These are phyloP conservation scores for Tenebrio molitor DNA, from an alignment of 1,140 invertebrate genomes.

Conservation along the genomic window DNA sequence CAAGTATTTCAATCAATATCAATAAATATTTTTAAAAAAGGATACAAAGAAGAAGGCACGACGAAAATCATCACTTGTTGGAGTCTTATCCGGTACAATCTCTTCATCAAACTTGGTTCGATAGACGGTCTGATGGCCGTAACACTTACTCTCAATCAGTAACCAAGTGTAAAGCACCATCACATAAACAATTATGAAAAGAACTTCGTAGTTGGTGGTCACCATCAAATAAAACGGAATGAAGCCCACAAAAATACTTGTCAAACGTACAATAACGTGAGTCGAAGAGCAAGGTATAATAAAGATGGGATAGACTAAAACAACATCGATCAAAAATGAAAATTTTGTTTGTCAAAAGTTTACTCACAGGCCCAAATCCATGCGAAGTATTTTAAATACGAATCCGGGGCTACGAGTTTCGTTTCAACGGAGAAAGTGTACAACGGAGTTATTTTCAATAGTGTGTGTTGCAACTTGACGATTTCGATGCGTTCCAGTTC, in stretches of 20 bases:
- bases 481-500: too few relatives aligned
- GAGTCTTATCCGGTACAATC: not conserved
- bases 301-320: slow-evolving; percentile 50
- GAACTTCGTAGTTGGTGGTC: slow-evolving; percentile 56
- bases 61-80: slow-evolving; percentile 44
- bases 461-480: too few relatives aligned
- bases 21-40: too few relatives aligned
- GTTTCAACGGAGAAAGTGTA: slow-evolving; percentile 53
- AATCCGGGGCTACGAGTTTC: slow-evolving; percentile 46
- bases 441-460: slow-evolving; percentile 41
- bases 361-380: not conserved
- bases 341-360: not conserved
- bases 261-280: slow-evolving; percentile 49
- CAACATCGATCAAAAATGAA: slow-evolving; percentile 42
- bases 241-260: slow-evolving; percentile 56
- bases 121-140: not conserved
- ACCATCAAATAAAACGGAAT: slow-evolving; percentile 58
- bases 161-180: slow-evolving; percentile 55
- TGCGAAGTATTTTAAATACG: slow-evolving; percentile 51
- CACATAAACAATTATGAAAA: slow-evolving; percentile 56
- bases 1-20: too few relatives aligned
- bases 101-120: not conserved
- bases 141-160: slow-evolving; percentile 51
- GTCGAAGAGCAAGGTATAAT: slow-evolving; percentile 52
- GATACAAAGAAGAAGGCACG: slow-evolving; percentile 54